A percentile compares a stretch with the other conserved stretches of the same genome.
These are phyloP conservation scores for Hydractinia symbiolongicarpus DNA, from an alignment of 30 jellyfish, hydroid and myxozoan species.

Conservation along the genomic window DNA sequence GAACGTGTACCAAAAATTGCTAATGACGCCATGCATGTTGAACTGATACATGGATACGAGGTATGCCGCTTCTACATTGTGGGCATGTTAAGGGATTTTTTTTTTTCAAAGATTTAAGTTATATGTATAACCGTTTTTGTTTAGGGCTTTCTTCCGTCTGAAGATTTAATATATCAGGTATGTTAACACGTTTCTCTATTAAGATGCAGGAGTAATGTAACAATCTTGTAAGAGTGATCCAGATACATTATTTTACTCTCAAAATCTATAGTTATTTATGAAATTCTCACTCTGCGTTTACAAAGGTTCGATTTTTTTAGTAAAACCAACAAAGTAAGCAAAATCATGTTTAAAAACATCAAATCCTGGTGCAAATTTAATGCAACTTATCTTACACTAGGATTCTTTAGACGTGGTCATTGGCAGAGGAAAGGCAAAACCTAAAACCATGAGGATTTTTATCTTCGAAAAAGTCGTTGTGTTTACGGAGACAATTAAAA, in stretches of 20 bases:
- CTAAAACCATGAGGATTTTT: slow-evolving; percentile 53
- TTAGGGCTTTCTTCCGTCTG: slow-evolving; percentile 30
- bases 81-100: background rate
- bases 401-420: slow-evolving; percentile 53
- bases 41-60: slow-evolving; percentile 49
- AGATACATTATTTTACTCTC: no score
- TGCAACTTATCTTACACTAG: slow-evolving; percentile 19
- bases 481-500: slow-evolving; percentile 52
- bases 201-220: background rate
- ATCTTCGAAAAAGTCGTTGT: slow-evolving; percentile 46
- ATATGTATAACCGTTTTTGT: background rate
- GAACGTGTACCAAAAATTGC: slow-evolving; percentile 77
- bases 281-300: no score
- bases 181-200: background rate
- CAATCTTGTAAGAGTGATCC: no score
- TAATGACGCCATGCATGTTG: slow-evolving; percentile 75
- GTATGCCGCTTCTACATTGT: background rate
- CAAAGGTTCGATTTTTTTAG: no score
- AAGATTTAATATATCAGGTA: slow-evolving; percentile 35
- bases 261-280: no score
- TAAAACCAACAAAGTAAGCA: no score
- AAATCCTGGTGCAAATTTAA: no score
- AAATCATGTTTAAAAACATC: no score
- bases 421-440: slow-evolving; percentile 58
- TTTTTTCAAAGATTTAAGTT: no score